A percentile compares a stretch with the other conserved stretches of the same genome.
Conservation (phyloP, 2,113 vertebrate genomes). For the Meleagris gallopavo region DNA sequence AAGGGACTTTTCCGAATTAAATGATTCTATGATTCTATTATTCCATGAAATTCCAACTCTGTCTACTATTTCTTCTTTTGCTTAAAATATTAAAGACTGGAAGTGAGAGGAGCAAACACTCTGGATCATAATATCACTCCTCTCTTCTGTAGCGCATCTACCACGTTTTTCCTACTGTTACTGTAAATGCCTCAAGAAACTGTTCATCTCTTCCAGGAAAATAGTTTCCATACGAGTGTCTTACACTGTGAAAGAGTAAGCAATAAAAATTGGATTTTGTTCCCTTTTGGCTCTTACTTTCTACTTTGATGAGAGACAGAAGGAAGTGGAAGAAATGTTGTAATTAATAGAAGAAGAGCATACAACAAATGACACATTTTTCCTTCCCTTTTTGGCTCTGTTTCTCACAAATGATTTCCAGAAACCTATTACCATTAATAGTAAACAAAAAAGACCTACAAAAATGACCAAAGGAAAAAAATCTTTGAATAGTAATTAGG, state of each 20-base stretch:
- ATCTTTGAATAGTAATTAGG: neutral
- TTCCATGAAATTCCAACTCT: neutral
- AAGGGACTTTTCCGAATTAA: neutral
- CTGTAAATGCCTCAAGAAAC: neutral
- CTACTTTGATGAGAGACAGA: neutral
- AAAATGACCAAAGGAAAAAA: neutral
- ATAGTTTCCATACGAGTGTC: neutral
- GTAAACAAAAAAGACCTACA: neutral
- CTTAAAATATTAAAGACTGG: neutral
- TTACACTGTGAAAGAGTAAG: neutral
- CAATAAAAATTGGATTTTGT: neutral
- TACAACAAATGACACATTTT: neutral
- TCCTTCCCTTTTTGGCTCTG: neutral
- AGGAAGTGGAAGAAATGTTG: neutral
- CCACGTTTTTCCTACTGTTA: neutral
- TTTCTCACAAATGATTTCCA: neutral
- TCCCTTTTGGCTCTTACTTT: neutral
- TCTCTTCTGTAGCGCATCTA: neutral
- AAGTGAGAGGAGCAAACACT: neutral
- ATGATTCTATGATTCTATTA: neutral
- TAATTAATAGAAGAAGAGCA: constrained; percentile 1
- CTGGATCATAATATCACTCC: neutral
- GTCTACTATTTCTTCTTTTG: neutral
- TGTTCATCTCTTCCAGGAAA: neutral
- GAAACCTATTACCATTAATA: neutral